phyloP scores from a whole-genome alignment of 2,113 vertebrate species.

The Hippotragus niger region DNA sequence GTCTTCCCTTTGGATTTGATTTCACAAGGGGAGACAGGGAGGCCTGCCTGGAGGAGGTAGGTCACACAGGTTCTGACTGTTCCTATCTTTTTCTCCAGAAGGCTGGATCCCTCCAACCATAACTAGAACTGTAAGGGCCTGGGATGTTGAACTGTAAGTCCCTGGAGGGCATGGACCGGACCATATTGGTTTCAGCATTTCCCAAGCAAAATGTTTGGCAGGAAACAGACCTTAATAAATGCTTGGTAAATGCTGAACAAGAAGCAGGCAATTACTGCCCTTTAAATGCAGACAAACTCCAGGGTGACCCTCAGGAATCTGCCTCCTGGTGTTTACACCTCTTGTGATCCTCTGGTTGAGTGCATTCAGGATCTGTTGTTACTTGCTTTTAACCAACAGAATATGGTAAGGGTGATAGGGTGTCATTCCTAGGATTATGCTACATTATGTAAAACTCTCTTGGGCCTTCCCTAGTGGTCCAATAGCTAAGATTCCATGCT shows the following conservation, averaged over 20 bases:
- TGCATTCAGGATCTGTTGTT: not conserved
- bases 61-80: not conserved
- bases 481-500: not conserved
- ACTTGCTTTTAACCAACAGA: not conserved
- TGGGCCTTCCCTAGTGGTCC: not conserved
- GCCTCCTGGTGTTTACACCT: not conserved
- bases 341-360: not conserved
- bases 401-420: not conserved
- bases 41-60: not conserved
- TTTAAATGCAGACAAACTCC: not conserved
- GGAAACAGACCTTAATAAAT: not conserved
- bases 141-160: not conserved
- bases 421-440: not conserved
- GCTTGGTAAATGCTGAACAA: conserved; percentile 5
- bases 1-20: not conserved
- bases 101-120: not conserved
- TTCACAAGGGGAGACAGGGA: not conserved
- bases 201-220: not conserved
- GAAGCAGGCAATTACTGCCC: not conserved
- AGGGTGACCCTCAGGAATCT: not conserved
- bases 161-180: not conserved
- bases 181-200: not conserved
- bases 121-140: not conserved
- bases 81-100: not conserved
- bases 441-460: not conserved